These are phyloP conservation scores for Phania funesta DNA, from an alignment of 2,888 invertebrate genomes.

Conservation along the genomic window DNA sequence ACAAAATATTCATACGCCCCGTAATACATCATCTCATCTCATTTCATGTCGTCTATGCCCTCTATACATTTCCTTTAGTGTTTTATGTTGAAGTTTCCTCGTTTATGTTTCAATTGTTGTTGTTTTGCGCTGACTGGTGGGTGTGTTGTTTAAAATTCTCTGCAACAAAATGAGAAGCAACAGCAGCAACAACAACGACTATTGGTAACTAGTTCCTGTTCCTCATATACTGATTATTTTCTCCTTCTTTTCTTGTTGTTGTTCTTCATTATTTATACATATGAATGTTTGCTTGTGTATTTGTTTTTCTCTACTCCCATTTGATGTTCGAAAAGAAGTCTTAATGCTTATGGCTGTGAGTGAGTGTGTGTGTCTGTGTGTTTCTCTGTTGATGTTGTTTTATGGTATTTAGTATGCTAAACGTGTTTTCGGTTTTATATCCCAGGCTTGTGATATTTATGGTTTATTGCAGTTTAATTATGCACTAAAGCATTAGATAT, in stretches of 20 bases:
- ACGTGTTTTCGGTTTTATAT: slow-evolving; percentile 66
- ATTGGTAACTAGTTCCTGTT: slow-evolving; percentile 50
- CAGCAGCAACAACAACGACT: slow-evolving; percentile 6
- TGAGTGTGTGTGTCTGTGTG: neutral
- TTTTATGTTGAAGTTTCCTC: slow-evolving; percentile 28
- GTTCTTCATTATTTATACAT: neutral
- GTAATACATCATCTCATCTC: slow-evolving; percentile 21
- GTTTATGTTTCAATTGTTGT: slow-evolving; percentile 38
- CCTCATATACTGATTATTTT: slow-evolving; percentile 33
- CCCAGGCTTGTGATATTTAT: slow-evolving; percentile 61
- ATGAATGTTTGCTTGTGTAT: slow-evolving; percentile 9
- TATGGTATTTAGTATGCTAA: slow-evolving; percentile 62
- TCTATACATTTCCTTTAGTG: neutral
- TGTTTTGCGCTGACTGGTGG: neutral
- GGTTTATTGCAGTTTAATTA: slow-evolving; percentile 68
- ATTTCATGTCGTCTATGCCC: neutral
- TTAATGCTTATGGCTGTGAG: slow-evolving; percentile 7
- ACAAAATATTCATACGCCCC: slow-evolving; percentile 43
- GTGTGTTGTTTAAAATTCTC: slow-evolving; percentile 45
- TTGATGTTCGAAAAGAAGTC: slow-evolving; percentile 33
- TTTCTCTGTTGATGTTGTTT: neutral
- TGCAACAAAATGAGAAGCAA: slow-evolving; percentile 38
- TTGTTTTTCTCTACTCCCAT: slow-evolving; percentile 6
- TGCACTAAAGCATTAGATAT: slow-evolving; percentile 61
- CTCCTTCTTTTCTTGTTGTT: neutral